Percentiles rank a stretch among this genome's conserved stretches.
phyloP scores from a whole-genome alignment of 2,113 vertebrate genomes.

The Mandrillus leucophaeus region DNA sequence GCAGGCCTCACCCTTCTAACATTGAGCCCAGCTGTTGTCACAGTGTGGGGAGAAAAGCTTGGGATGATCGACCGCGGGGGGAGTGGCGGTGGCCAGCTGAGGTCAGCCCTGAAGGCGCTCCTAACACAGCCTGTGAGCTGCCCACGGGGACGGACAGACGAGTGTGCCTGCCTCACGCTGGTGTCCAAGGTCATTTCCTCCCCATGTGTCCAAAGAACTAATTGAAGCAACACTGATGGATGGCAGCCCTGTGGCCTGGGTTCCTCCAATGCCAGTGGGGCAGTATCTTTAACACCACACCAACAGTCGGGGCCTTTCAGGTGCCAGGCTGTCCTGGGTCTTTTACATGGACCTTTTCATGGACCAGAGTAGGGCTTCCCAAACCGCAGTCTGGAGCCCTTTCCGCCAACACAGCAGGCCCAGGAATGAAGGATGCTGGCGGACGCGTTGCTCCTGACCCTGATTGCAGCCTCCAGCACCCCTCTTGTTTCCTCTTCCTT shows the following conservation, averaged over 20 bases:
- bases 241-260: not conserved
- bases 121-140: not conserved
- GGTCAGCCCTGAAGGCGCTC: too few relatives aligned
- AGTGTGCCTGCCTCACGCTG: not conserved
- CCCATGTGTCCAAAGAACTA: not conserved
- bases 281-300: too few relatives aligned
- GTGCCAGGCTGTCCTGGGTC: not conserved
- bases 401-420: not conserved
- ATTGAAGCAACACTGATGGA: not conserved
- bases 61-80: fast-evolving
- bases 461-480: too few relatives aligned
- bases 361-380: not conserved
- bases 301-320: not conserved
- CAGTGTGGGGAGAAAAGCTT: too few relatives aligned
- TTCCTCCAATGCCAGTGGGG: too few relatives aligned
- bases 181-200: not conserved
- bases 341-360: not conserved
- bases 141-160: too few relatives aligned
- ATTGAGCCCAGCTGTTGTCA: not conserved
- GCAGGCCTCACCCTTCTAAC: not conserved
- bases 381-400: not conserved
- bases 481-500: not conserved
- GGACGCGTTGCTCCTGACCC: fast-evolving
- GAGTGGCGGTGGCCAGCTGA: not conserved
- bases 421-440: not conserved